These are phyloP conservation scores for Psilopogon haemacephalus DNA, from an alignment of 2,113 vertebrate genomes.

Conservation along the genomic window DNA sequence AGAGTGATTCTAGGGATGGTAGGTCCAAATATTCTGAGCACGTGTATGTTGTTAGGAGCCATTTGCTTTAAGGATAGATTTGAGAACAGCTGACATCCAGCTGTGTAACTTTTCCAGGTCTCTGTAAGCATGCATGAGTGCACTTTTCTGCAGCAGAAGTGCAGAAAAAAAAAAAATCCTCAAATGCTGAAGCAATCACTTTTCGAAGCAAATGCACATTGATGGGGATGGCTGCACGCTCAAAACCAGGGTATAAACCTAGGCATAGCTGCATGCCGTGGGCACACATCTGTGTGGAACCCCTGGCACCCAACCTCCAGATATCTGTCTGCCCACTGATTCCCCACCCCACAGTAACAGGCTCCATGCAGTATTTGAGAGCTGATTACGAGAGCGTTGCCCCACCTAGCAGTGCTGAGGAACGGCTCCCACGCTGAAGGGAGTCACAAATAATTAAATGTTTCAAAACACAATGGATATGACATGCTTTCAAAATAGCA, in stretches of 20 bases:
- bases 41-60: neutral
- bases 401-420: slow-evolving; percentile 42
- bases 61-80: neutral
- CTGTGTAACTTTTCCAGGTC: neutral
- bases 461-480: slow-evolving; percentile 70
- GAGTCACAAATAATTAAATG: slow-evolving; percentile 72
- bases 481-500: slow-evolving; percentile 71
- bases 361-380: neutral
- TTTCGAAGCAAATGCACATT: neutral
- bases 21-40: neutral
- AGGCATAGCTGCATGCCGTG: neutral
- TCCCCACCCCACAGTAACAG: neutral
- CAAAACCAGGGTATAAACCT: rapidly evolving
- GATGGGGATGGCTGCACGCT: neutral
- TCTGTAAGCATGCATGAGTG: neutral
- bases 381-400: neutral
- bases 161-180: neutral
- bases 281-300: neutral
- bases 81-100: neutral
- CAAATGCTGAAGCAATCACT: neutral
- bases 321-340: rapidly evolving
- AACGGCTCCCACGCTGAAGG: slow-evolving; percentile 56
- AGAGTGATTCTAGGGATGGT: neutral
- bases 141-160: neutral
- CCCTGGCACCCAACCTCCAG: neutral